Evolutionary conservation across 2,113 vertebrate genomes (phyloP), one percentile per base, ranked within the genome.

Genomic region (Picathartes gymnocephalus): DNA sequence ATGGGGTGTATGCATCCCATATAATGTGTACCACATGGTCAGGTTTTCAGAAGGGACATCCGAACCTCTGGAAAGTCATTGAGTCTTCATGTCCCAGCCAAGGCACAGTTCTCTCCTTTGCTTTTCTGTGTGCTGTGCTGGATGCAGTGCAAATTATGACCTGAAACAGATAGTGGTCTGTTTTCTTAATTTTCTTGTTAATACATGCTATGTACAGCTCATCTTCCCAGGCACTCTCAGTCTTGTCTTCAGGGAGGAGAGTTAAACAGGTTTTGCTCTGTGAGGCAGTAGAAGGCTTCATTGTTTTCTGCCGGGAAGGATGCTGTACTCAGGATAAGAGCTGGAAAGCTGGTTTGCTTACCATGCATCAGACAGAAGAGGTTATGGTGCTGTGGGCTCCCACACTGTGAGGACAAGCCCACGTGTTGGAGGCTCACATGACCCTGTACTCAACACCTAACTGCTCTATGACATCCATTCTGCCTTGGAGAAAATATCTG

Each of bases 401-500:
- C 58, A 27, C 0, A 2, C 5, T 35, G 17, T 11, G 18, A 60
- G 30, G 20, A 58, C 40, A 39, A 61, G 33, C 9, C 51, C 18
- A 3, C 1, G 1, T 7, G 12, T 1, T 3, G 3, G 30, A 50
- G 66, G 23, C 35, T 82, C 25, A n/a, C 18, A 14, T 1, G 7
- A 23, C 13, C 23, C 39, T 76, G 33, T 25, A 14, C 13, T 71
- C 33, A 53, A n/a, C 80, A 66, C 15, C 39, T 61, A 15, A 35
- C 53, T 71, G 31, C 66, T 51, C 47, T 18, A 1, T 9, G 23
- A 28, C 21, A 22, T 64, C 42, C 24, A 9, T 39, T 74, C 28
- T 70, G 10, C 47, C 54, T 51, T 51, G 44, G 10, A 37, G 53
- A 72, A 72, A 86, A 47, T 18, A 54, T 33, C 71, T 33, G 51